Evolutionary conservation across 2,797 vertebrate species (phyloP).

Genomic region (Microcaecilia unicolor): DNA sequence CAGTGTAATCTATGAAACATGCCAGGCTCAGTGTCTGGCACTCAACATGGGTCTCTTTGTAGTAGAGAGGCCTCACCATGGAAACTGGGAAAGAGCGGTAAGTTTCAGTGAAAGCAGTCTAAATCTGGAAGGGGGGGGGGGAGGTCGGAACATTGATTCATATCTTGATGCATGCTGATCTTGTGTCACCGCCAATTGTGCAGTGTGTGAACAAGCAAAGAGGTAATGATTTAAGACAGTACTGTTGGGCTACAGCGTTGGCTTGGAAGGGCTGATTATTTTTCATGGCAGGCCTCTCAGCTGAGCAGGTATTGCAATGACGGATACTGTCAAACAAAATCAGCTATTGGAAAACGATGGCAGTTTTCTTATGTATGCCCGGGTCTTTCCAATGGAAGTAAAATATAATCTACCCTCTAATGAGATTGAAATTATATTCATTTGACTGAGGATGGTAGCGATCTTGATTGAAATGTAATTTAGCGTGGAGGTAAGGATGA

Average conservation of each 20-base stretch:
- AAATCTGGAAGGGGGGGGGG: too few species aligned
- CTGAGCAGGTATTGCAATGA: not conserved
- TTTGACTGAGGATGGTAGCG: not conserved
- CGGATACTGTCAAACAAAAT: not conserved
- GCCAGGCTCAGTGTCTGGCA: too few species aligned
- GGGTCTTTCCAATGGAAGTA: not conserved
- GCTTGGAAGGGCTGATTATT: not conserved
- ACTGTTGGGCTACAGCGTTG: not conserved
- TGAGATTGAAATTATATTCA: not conserved
- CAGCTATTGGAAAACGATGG: not conserved
- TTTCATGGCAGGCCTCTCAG: not conserved
- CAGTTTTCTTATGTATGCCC: not conserved
- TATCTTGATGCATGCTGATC: too few species aligned
- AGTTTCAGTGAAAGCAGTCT: too few species aligned
- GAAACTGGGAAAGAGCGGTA: too few species aligned
- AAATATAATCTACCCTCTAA: not conserved
- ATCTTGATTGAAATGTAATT: not conserved
- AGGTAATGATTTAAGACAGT: not conserved
- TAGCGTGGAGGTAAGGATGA: rapidly evolving
- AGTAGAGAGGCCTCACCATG: too few species aligned
- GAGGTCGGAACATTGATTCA: too few species aligned
- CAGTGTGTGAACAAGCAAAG: not conserved
- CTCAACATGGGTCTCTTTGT: too few species aligned
- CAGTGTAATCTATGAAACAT: too few species aligned
- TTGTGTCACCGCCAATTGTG: too few species aligned